A percentile compares a stretch with the other conserved stretches of the same genome.
Evolutionary conservation across 2,113 vertebrate species (phyloP).

Genomic region (Vireo altiloquus): DNA sequence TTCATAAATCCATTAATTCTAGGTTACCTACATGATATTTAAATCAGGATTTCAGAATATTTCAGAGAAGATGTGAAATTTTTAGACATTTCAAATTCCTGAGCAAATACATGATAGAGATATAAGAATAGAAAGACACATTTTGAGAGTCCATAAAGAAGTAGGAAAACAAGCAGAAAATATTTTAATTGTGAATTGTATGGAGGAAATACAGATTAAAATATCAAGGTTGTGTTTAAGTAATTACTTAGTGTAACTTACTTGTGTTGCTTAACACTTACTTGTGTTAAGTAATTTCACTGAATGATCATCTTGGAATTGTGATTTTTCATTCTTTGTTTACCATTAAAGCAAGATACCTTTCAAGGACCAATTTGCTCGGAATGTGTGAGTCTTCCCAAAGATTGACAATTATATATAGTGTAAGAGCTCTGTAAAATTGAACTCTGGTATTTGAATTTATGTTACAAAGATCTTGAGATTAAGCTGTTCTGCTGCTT

Average conservation of each 20-base stretch:
- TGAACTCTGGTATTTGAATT: neutral
- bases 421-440: neutral
- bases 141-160: neutral
- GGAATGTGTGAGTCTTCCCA: neutral
- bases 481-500: neutral
- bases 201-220: neutral
- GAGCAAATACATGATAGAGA: neutral
- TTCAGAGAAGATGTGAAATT: neutral
- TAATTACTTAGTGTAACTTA: too few species aligned
- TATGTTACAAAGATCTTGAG: neutral
- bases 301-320: neutral
- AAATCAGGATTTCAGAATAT: neutral
- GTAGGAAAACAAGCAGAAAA: neutral
- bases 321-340: neutral
- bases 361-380: neutral
- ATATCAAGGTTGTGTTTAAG: neutral
- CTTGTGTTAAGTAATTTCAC: neutral
- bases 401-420: neutral
- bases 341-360: neutral
- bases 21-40: neutral
- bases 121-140: neutral
- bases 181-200: neutral
- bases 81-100: neutral
- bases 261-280: too few species aligned
- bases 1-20: neutral